Conservation (phyloP, 2,113 vertebrate species). For the Triplophysa rosa region DNA sequence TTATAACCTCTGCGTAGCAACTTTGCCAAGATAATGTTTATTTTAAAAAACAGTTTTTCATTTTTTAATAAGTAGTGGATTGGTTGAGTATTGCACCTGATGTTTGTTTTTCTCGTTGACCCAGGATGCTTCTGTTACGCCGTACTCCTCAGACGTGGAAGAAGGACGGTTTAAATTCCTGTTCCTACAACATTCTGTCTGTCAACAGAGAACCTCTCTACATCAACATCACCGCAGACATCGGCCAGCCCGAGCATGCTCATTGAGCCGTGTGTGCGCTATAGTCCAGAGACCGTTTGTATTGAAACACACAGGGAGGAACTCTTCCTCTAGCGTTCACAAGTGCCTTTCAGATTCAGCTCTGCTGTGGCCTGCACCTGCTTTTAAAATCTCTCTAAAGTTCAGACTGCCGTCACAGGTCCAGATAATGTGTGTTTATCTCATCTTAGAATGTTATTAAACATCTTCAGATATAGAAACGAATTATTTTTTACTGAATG, state of each 20-base stretch:
- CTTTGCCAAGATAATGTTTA: too few relatives aligned
- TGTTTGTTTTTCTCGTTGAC: not conserved
- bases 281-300: not conserved
- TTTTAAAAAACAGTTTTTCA: too few relatives aligned
- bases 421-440: too few relatives aligned
- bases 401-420: too few relatives aligned
- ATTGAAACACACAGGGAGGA: not conserved
- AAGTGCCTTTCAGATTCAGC: conserved; percentile 10
- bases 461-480: too few relatives aligned
- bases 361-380: too few relatives aligned
- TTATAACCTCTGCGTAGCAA: too few relatives aligned
- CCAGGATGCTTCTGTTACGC: conserved; percentile 86
- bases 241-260: conserved; percentile 65
- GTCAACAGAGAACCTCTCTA: conserved; percentile 82
- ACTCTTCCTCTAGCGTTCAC: not conserved
- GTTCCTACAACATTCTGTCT: conserved; percentile 82
- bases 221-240: conserved; percentile 88
- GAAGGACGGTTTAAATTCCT: conserved; percentile 87
- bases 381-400: too few relatives aligned
- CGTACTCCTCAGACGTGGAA: conserved; percentile 80
- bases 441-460: too few relatives aligned
- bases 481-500: too few relatives aligned
- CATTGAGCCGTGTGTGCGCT: conserved; percentile 39
- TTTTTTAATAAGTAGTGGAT: too few relatives aligned
- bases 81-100: too few relatives aligned